Percentiles rank a stretch among this genome's conserved stretches.
Evolutionary conservation across 1,140 invertebrate species (phyloP).

Genomic region (Piezodorus guildinii): DNA sequence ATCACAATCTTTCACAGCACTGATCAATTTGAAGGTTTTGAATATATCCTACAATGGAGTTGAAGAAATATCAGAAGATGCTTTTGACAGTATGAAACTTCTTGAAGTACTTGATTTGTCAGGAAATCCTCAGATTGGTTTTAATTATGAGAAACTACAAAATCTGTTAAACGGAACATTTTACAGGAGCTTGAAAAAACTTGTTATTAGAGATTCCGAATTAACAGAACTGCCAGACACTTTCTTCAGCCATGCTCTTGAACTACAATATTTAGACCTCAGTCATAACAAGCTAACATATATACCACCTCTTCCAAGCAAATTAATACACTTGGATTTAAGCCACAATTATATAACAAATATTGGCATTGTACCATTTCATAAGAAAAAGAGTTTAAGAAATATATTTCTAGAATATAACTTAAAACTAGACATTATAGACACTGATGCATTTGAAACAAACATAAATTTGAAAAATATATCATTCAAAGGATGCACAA

Average conservation of each 20-base stretch:
- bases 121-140: slow-evolving; percentile 8
- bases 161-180: background rate
- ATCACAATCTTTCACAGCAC: background rate
- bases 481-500: slow-evolving; percentile 22
- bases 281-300: slow-evolving; percentile 13
- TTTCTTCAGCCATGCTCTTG: background rate
- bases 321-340: slow-evolving; percentile 14
- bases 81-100: background rate
- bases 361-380: slow-evolving; percentile 1
- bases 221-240: background rate
- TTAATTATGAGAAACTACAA: background rate
- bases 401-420: slow-evolving; percentile 18
- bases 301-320: slow-evolving; percentile 15
- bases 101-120: slow-evolving; percentile 19
- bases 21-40: slow-evolving; percentile 9
- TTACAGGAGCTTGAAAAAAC: background rate
- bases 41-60: slow-evolving; percentile 19
- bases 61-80: background rate
- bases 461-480: slow-evolving; percentile 9
- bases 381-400: background rate
- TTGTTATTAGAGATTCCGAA: background rate
- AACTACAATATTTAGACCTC: slow-evolving; percentile 9
- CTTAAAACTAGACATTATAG: background rate
- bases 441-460: slow-evolving; percentile 12
- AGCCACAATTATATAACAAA: slow-evolving; percentile 14